Evolutionary conservation across 2,797 vertebrate genomes (phyloP).

Genomic region (Bovichtus variegatus): DNA sequence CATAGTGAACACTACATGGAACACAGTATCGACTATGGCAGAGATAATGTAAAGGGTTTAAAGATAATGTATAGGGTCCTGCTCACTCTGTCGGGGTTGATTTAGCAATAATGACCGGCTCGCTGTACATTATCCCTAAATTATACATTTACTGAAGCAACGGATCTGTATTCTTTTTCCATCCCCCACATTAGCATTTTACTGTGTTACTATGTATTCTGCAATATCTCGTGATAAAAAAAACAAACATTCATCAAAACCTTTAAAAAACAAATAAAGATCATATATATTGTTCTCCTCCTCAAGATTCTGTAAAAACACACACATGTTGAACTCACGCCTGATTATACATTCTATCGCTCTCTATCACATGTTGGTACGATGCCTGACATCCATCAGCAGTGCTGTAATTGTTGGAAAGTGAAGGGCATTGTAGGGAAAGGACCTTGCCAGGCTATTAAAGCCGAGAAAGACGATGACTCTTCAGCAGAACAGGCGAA

Average conservation of each 20-base stretch:
- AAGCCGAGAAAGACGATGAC: constrained; percentile 49
- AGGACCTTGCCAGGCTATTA: constrained; percentile 59
- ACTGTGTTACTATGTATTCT: not conserved
- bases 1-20: too few relatives aligned
- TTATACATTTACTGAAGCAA: not conserved
- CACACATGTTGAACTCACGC: constrained; percentile 1
- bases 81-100: too few relatives aligned
- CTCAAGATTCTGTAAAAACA: not conserved
- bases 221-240: not conserved
- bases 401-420: constrained; percentile 48
- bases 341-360: constrained; percentile 39
- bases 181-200: not conserved
- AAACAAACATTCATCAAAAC: not conserved
- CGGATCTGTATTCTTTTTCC: not conserved
- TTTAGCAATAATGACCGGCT: too few relatives aligned
- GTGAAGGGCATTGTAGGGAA: constrained; percentile 46
- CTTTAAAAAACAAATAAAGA: not conserved
- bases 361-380: constrained; percentile 18
- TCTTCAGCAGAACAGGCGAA: constrained; percentile 38
- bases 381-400: constrained; percentile 37
- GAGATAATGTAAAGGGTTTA: too few relatives aligned
- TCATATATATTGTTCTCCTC: not conserved
- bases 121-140: too few relatives aligned
- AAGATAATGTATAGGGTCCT: too few relatives aligned
- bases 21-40: too few relatives aligned